These are phyloP conservation scores for Oxytorus armatus DNA, from an alignment of 2,888 invertebrate species.

Conservation along the genomic window DNA sequence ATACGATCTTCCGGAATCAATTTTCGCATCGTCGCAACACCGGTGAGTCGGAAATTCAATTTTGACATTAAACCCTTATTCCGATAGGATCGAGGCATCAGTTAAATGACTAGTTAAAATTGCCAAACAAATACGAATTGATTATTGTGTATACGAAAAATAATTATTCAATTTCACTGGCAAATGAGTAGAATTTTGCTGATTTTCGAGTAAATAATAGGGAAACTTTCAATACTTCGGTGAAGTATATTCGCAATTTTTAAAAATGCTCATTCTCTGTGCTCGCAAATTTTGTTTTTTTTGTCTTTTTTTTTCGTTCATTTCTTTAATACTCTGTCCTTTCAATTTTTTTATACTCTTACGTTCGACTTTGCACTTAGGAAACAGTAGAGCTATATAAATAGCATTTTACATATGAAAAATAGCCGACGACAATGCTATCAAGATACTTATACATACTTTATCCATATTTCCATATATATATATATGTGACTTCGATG, in stretches of 20 bases:
- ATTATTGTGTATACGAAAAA: too few species aligned
- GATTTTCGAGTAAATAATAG: background rate
- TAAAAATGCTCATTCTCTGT: constrained; percentile 5
- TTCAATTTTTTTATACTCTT: background rate
- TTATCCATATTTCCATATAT: too few species aligned
- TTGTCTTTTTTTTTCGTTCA: background rate
- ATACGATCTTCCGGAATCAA: constrained; percentile 34
- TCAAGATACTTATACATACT: too few species aligned
- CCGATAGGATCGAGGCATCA: background rate
- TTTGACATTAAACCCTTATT: background rate
- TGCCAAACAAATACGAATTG: too few species aligned
- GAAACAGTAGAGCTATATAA: too few species aligned
- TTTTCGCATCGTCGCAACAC: background rate
- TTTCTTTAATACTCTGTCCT: background rate
- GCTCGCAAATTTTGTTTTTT: background rate
- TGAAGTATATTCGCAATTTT: constrained; percentile 6
- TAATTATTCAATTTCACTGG: too few species aligned
- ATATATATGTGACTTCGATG: background rate
- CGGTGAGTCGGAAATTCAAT: background rate
- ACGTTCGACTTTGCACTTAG: background rate
- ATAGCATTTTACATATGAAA: too few species aligned
- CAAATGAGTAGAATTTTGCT: too few species aligned
- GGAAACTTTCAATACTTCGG: background rate
- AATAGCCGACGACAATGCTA: too few species aligned
- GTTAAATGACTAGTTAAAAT: too few species aligned